Evolutionary conservation across 2,888 invertebrate species (phyloP), one percentile per base, ranked within the genome.

Genomic region (Mythimna ferrago): DNA sequence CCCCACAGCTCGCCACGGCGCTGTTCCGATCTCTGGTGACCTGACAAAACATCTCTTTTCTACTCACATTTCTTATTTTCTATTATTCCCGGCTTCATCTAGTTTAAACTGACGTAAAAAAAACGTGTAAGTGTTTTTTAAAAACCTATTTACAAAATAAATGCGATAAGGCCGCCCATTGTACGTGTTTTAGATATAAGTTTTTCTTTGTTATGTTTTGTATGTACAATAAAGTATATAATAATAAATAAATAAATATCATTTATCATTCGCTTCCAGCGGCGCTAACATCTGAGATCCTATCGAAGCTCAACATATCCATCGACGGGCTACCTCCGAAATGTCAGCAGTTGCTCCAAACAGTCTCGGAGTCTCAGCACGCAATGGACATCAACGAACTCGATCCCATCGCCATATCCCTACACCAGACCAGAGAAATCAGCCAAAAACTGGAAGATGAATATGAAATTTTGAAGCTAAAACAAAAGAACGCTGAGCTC

Each of bases 291-390:
- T 76, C 93, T 6, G 94, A 94, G 63, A 90, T 90, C 6, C 83
- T 96, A 38, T 81, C 89, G 38, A 91, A 90, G 69, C 89, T 96
- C 11, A 93, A 94, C 74, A 78, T 95, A 80, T 89, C 90, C 62
- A 87, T 94, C 2, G 93, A 94, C 2, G 83, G 75, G 1, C 81
- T 96, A 56, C 95, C 96, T 2, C 92, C 92, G 57, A 94, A 93
- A 89, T 91, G 91, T 68, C 93, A 93, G 70, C 92, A 91, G 19
- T 72, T 93, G 0, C 85, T 96, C 0, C 80, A 83, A 2, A 86
- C 92, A 69, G 87, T 89, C 0, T 90, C 92, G 0, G 84, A 87
- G 53, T 80, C 82, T 0, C 92, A 94, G 78, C 80, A 71, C 4
- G 79, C 85, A 64, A 75, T 90, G 48, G 86, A 90, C 51, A 81